phyloP scores from a whole-genome alignment of 64 coral and sea anemone genomes.

The Astreopora myriophthalma region DNA sequence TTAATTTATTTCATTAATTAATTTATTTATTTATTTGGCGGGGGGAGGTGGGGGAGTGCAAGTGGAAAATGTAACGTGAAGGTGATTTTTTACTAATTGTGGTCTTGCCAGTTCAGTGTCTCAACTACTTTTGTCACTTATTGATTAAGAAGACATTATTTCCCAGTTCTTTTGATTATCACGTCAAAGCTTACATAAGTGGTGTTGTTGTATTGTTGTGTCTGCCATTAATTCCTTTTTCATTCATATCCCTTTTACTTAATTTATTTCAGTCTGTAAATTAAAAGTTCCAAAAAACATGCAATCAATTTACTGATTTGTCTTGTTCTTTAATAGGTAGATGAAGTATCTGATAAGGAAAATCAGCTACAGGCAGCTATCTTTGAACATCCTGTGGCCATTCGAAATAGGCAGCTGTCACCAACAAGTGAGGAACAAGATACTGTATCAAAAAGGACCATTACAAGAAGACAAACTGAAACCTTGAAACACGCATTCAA shows the following conservation, averaged over 20 bases:
- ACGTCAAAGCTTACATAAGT: too few species aligned
- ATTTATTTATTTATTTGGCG: background rate
- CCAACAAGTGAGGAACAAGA: slow-evolving; percentile 51
- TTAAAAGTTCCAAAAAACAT: background rate
- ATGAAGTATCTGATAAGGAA: background rate
- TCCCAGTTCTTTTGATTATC: too few species aligned
- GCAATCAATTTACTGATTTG: too few species aligned
- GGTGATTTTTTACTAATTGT: too few species aligned
- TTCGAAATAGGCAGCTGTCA: background rate
- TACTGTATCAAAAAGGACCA: slow-evolving; percentile 44
- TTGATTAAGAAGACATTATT: too few species aligned
- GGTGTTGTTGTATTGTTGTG: too few species aligned
- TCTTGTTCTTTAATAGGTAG: background rate
- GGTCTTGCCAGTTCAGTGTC: too few species aligned
- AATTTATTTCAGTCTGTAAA: background rate
- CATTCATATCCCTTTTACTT: too few species aligned
- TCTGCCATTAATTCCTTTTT: too few species aligned
- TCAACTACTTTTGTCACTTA: too few species aligned
- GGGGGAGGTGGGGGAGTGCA: too few species aligned
- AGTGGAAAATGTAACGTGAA: too few species aligned
- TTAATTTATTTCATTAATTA: background rate
- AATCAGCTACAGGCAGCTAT: background rate
- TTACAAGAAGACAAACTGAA: slow-evolving; percentile 40
- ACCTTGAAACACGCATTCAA: slow-evolving; percentile 61
- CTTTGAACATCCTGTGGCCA: background rate